phyloP scores from a whole-genome alignment of 2,888 invertebrate species.

The Zonitis immaculata region DNA sequence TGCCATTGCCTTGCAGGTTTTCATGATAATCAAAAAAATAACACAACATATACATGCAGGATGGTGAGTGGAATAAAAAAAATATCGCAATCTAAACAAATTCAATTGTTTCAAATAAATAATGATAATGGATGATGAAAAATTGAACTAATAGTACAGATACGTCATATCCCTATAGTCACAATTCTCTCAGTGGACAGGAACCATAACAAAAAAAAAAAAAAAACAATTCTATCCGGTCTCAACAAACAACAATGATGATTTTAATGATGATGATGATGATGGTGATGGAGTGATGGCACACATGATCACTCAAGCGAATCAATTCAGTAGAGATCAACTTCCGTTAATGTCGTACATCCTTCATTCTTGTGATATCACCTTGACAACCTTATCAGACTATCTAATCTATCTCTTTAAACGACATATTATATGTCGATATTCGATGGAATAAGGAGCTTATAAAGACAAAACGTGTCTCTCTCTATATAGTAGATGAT shows the following conservation, averaged over 20 bases:
- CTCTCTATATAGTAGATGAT: not conserved
- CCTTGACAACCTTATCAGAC: conserved; percentile 31
- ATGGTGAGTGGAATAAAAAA: not conserved
- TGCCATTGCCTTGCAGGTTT: not conserved
- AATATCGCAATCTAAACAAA: not conserved
- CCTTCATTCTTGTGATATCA: conserved; percentile 30
- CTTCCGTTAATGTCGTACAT: conserved; percentile 32
- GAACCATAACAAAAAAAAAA: conserved; percentile 30
- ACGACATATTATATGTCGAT: conserved; percentile 27
- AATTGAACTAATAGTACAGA: conserved; percentile 18
- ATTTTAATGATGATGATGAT: not conserved
- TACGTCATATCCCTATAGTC: conserved; percentile 18
- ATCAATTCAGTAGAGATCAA: conserved; percentile 29
- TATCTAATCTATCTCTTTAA: conserved; percentile 23
- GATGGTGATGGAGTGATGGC: conserved; percentile 18
- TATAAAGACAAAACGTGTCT: conserved; percentile 9
- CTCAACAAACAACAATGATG: conserved; percentile 27
- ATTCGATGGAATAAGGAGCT: conserved; percentile 16
- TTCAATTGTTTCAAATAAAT: not conserved
- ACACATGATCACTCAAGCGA: conserved; percentile 35
- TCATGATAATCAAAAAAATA: not conserved
- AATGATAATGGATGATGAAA: not conserved
- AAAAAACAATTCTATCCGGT: conserved; percentile 35
- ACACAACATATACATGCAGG: not conserved
- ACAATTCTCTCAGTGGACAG: conserved; percentile 24